phyloP scores from a whole-genome alignment of 2,113 vertebrate genomes.

The Gymnocephalus cernua region DNA sequence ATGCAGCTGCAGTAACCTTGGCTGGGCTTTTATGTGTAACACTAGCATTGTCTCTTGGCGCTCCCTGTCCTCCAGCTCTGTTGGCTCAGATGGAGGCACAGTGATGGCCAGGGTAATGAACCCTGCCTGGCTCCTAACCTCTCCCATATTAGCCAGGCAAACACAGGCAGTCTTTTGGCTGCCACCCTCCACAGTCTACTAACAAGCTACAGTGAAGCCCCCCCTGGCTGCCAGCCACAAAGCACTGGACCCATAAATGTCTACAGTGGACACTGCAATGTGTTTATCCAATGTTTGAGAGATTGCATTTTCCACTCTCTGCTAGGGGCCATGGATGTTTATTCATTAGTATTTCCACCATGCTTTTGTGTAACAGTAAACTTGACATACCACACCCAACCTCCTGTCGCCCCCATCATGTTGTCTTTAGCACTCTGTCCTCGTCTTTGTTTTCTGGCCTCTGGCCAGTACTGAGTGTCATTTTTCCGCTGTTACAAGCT shows the following conservation, averaged over 20 bases:
- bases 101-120: constrained; percentile 56
- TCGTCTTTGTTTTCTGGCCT: constrained; percentile 51
- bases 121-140: constrained; percentile 55
- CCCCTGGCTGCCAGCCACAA: constrained; percentile 53
- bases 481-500: constrained; percentile 58
- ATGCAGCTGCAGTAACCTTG: not conserved
- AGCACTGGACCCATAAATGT: constrained; percentile 47
- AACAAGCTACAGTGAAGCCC: constrained; percentile 57
- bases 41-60: constrained; percentile 33
- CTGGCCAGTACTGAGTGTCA: constrained; percentile 53
- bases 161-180: constrained; percentile 67
- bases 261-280: constrained; percentile 5
- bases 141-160: constrained; percentile 59
- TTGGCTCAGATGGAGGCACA: constrained; percentile 48
- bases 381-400: constrained; percentile 17
- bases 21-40: not conserved
- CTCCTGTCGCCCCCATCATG: constrained; percentile 1
- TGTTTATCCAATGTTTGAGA: constrained; percentile 47
- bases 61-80: constrained; percentile 36
- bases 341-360: constrained; percentile 1
- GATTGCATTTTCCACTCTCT: constrained; percentile 15
- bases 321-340: constrained; percentile 30
- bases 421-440: constrained; percentile 30
- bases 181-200: constrained; percentile 42
- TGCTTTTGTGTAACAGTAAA: constrained; percentile 25